Evolutionary conservation across 2,113 vertebrate species (phyloP).

Genomic region (Gymnobelideus leadbeateri): DNA sequence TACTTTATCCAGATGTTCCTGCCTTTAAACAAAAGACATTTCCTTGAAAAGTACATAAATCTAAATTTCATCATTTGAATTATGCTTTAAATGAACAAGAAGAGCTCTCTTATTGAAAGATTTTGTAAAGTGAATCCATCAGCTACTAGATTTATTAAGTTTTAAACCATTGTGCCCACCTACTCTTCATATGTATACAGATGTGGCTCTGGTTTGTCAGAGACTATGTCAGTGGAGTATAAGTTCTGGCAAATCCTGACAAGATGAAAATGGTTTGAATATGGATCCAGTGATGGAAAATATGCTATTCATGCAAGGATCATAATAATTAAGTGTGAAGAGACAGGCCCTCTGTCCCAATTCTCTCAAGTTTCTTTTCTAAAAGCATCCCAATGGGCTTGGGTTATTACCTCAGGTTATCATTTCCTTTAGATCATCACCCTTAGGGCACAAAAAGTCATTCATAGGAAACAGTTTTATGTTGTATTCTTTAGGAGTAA

Average conservation of each 20-base stretch:
- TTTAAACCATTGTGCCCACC: not conserved
- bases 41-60: not conserved
- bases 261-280: not conserved
- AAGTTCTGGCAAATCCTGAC: not conserved
- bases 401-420: not conserved
- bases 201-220: not conserved
- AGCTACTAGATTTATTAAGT: not conserved
- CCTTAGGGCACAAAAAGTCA: not conserved
- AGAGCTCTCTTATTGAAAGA: not conserved
- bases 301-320: not conserved
- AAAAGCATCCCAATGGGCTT: not conserved
- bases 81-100: not conserved
- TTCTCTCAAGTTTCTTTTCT: not conserved
- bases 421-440: not conserved
- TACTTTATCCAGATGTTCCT: constrained; percentile 10
- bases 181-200: not conserved
- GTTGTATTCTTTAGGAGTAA: not conserved
- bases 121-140: not conserved
- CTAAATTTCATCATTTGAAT: not conserved
- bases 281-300: not conserved
- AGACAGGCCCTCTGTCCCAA: not conserved
- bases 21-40: not conserved
- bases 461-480: not conserved
- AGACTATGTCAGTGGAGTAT: not conserved
- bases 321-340: not conserved